These are phyloP conservation scores for Cossypha polioptera DNA, from an alignment of 2,797 vertebrate genomes.

Conservation along the genomic window DNA sequence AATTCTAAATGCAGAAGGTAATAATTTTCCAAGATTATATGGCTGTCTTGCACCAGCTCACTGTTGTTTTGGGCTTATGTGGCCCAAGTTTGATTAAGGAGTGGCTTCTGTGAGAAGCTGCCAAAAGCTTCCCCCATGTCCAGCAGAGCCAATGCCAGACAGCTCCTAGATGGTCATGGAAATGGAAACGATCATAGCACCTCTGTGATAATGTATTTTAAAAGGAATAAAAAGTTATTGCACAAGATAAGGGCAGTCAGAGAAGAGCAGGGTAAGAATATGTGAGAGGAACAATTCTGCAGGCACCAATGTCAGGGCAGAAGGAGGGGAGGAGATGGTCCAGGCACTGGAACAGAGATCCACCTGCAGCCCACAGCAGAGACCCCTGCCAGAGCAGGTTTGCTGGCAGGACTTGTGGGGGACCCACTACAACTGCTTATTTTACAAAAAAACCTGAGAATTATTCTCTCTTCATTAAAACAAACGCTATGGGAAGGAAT, in stretches of 20 bases:
- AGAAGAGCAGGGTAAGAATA: rapidly evolving
- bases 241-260: background rate
- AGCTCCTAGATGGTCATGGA: too few species aligned
- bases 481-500: background rate
- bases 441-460: background rate
- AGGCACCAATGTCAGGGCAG: background rate
- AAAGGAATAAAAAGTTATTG: background rate
- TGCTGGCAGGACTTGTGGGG: background rate
- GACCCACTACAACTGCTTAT: background rate
- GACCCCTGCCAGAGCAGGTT: background rate
- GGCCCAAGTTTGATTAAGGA: background rate
- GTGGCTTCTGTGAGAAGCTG: background rate
- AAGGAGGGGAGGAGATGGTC: background rate
- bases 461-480: background rate
- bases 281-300: background rate
- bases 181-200: too few species aligned
- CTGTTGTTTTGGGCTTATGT: background rate
- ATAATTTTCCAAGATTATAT: background rate
- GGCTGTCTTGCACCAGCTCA: background rate
- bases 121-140: background rate
- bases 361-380: rapidly evolving
- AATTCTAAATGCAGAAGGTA: background rate
- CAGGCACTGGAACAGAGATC: background rate
- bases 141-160: background rate
- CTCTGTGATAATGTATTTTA: background rate